Conservation (phyloP, 2,888 invertebrate genomes). For the Minunthozetes semirufus region DNA sequence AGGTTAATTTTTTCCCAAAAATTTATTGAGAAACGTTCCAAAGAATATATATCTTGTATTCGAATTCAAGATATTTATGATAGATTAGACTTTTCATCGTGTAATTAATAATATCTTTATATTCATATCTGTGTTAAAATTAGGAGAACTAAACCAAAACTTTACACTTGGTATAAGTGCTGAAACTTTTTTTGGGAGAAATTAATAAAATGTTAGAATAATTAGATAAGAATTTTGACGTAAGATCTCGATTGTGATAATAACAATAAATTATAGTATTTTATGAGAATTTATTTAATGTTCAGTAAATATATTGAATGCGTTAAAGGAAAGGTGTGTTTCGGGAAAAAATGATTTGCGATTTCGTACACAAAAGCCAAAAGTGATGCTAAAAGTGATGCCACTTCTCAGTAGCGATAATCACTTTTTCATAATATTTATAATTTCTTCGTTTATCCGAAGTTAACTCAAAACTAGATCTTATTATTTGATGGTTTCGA, state of each 20-base stretch:
- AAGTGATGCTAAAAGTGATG: neutral
- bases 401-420: conserved; percentile 6
- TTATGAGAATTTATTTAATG: neutral
- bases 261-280: neutral
- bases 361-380: neutral
- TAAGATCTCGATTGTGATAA: neutral
- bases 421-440: neutral
- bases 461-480: neutral
- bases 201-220: neutral
- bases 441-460: neutral
- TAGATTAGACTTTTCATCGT: too few relatives aligned
- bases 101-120: too few relatives aligned
- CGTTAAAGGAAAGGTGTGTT: neutral
- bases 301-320: neutral
- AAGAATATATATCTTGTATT: too few relatives aligned
- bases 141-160: neutral
- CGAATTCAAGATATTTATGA: too few relatives aligned
- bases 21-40: too few relatives aligned
- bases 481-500: neutral
- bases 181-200: neutral
- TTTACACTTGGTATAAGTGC: neutral
- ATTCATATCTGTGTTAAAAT: neutral
- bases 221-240: neutral
- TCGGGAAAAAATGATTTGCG: neutral
- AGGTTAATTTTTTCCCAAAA: too few relatives aligned